Evolutionary conservation across 2,888 invertebrate genomes (phyloP).

Genomic region (Torymus tubicola): DNA sequence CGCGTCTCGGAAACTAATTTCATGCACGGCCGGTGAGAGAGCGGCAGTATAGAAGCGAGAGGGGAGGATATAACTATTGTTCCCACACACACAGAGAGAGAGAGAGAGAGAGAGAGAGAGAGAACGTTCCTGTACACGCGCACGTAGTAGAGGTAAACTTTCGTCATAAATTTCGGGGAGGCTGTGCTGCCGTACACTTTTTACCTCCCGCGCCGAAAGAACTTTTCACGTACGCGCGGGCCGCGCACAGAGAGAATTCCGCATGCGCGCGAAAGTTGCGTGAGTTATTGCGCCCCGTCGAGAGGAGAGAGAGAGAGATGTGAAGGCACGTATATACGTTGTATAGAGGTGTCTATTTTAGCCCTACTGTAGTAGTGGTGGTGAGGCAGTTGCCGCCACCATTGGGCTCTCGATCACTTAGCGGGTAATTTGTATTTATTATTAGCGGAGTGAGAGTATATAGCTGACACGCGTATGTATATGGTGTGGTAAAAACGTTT

Average conservation of each 20-base stretch:
- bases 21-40: no score
- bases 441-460: no score
- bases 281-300: constrained; percentile 37
- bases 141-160: constrained; percentile 8
- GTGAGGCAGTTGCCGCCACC: no score
- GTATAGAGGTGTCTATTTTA: no score
- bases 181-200: neutral
- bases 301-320: neutral
- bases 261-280: constrained; percentile 22
- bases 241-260: constrained; percentile 19
- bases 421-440: constrained; percentile 1
- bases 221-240: constrained; percentile 19
- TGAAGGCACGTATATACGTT: neutral
- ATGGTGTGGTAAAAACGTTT: no score
- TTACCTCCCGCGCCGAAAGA: constrained; percentile 15
- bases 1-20: no score
- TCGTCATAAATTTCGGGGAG: constrained; percentile 33
- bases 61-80: constrained; percentile 19
- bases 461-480: no score
- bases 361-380: no score
- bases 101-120: neutral
- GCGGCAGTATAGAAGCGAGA: no score
- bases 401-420: constrained; percentile 17
- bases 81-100: neutral
- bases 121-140: neutral